Evolutionary conservation across 2,113 vertebrate genomes (phyloP).

Genomic region (Pandion haliaetus): DNA sequence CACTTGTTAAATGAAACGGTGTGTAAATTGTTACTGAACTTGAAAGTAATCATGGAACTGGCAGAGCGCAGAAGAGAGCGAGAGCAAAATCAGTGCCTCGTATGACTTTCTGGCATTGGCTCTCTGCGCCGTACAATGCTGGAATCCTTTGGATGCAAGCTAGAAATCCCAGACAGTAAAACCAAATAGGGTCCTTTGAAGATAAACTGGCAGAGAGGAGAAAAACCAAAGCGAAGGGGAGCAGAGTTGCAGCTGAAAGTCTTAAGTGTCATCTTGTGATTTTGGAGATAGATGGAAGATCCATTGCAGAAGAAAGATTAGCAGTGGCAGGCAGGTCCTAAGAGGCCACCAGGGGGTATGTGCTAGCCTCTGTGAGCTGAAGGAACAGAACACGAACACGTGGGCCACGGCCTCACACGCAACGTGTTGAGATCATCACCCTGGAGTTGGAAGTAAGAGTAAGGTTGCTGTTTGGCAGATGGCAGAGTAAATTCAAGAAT

Average conservation of each 20-base stretch:
- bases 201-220: background rate
- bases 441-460: background rate
- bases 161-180: background rate
- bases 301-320: background rate
- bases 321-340: background rate
- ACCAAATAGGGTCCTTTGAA: background rate
- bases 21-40: background rate
- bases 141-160: background rate
- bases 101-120: background rate
- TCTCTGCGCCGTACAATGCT: background rate
- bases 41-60: background rate
- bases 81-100: background rate
- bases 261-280: background rate
- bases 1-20: background rate
- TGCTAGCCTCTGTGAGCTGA: background rate
- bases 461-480: background rate
- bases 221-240: background rate
- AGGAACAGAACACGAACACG: background rate
- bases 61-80: background rate
- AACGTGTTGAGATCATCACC: background rate
- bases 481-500: background rate
- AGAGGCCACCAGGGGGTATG: background rate
- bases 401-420: background rate
- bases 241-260: background rate
- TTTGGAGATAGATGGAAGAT: background rate